Evolutionary conservation across 2,888 invertebrate genomes (phyloP).

Genomic region (Drosophila nr. perissopoda): DNA sequence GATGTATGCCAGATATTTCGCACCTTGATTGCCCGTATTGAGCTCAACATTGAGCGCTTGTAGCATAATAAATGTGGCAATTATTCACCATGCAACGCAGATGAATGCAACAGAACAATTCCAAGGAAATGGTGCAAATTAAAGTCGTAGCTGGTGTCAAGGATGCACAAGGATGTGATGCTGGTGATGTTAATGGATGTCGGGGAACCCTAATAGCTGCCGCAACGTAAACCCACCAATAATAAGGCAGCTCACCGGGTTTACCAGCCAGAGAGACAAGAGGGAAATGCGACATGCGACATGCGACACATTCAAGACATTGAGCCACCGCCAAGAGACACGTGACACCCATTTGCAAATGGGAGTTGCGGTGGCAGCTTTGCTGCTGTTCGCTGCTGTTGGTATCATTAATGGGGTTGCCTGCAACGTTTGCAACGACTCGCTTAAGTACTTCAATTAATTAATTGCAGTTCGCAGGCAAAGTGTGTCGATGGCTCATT

Average conservation of each 20-base stretch:
- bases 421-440: slow-evolving; percentile 26
- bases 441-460: slow-evolving; percentile 76
- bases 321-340: slow-evolving; percentile 46
- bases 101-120: slow-evolving; percentile 12
- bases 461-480: slow-evolving; percentile 76
- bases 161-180: slow-evolving; percentile 11
- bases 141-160: slow-evolving; percentile 11
- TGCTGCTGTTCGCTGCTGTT: not conserved
- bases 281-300: not conserved
- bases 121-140: slow-evolving; percentile 11
- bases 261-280: not conserved
- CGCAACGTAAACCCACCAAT: slow-evolving; percentile 48
- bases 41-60: slow-evolving; percentile 27
- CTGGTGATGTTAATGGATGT: slow-evolving; percentile 25
- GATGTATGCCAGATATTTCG: not conserved
- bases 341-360: slow-evolving; percentile 69
- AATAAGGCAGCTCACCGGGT: slow-evolving; percentile 50
- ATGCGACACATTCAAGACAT: slow-evolving; percentile 19
- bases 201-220: slow-evolving; percentile 35
- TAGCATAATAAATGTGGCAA: slow-evolving; percentile 34
- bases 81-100: slow-evolving; percentile 17
- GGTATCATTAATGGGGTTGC: slow-evolving; percentile 57
- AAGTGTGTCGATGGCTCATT: slow-evolving; percentile 61
- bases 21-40: slow-evolving; percentile 43
- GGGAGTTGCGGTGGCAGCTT: slow-evolving; percentile 25